Evolutionary conservation across 2,113 vertebrate genomes (phyloP).

Genomic region (Orcinus orca): DNA sequence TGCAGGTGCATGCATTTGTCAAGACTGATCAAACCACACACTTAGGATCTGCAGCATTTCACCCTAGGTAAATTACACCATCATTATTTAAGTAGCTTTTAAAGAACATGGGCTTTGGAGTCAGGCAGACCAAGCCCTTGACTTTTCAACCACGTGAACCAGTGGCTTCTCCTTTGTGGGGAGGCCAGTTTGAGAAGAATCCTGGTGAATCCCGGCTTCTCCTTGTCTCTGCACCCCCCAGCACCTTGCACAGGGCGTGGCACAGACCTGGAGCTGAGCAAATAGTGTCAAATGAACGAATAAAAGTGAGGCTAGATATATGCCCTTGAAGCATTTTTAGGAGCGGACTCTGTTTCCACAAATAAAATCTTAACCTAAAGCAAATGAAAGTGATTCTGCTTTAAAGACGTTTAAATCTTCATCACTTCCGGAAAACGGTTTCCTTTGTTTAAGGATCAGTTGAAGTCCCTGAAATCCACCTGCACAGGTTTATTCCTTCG

Average conservation of each 20-base stretch:
- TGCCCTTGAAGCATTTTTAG: background rate
- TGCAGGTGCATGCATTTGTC: accelerated
- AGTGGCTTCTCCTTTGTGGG: background rate
- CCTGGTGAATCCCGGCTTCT: background rate
- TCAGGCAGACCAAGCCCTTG: background rate
- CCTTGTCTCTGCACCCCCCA: accelerated
- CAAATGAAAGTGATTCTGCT: background rate
- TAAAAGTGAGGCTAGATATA: accelerated
- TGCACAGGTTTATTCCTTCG: background rate
- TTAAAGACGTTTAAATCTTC: background rate
- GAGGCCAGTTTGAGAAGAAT: background rate
- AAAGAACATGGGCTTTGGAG: background rate
- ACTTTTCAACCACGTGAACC: background rate
- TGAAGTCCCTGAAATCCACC: background rate
- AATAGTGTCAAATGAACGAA: background rate
- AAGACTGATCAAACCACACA: background rate
- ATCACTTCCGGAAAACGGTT: background rate
- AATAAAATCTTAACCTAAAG: background rate
- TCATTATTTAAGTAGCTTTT: background rate
- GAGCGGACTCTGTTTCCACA: background rate
- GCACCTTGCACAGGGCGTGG: background rate
- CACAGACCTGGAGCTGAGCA: accelerated
- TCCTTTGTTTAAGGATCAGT: background rate
- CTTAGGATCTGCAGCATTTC: background rate
- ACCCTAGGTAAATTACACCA: background rate